Conservation (phyloP, 2,888 invertebrate species). For the Dicroscelio sp. region DNA sequence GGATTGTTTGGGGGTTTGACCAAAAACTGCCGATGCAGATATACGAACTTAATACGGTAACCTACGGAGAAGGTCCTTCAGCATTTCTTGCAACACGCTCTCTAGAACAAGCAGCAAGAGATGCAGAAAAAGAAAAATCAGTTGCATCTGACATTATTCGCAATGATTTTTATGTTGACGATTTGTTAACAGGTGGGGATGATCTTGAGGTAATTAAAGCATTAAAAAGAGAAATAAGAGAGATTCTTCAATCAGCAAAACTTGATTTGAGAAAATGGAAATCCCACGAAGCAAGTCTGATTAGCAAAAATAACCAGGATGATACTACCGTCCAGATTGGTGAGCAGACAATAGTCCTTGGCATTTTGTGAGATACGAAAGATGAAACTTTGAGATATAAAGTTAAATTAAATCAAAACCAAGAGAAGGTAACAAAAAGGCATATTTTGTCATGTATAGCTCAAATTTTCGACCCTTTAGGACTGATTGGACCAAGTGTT, state of each 20-base stretch:
- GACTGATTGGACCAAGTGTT: slow-evolving; percentile 3
- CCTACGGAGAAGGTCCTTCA: slow-evolving; percentile 6
- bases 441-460: slow-evolving; percentile 37
- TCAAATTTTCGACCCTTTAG: slow-evolving; percentile 27
- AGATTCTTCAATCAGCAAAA: not conserved
- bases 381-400: slow-evolving; percentile 52
- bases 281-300: not conserved
- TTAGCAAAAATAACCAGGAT: not conserved
- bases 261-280: slow-evolving; percentile 37
- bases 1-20: slow-evolving; percentile 9
- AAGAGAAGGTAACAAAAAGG: slow-evolving; percentile 13
- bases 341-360: slow-evolving; percentile 48
- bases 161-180: slow-evolving; percentile 35
- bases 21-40: not conserved
- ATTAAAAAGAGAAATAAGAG: not conserved
- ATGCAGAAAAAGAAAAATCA: not conserved
- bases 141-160: not conserved
- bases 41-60: slow-evolving; percentile 4
- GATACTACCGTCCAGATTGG: not conserved
- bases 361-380: slow-evolving; percentile 65
- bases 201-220: not conserved
- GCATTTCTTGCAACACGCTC: not conserved
- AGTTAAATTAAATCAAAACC: not conserved
- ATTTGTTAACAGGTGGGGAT: slow-evolving; percentile 34
- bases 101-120: not conserved